These are phyloP conservation scores for Meda fulgida DNA, from an alignment of 2,797 vertebrate species.

Conservation along the genomic window DNA sequence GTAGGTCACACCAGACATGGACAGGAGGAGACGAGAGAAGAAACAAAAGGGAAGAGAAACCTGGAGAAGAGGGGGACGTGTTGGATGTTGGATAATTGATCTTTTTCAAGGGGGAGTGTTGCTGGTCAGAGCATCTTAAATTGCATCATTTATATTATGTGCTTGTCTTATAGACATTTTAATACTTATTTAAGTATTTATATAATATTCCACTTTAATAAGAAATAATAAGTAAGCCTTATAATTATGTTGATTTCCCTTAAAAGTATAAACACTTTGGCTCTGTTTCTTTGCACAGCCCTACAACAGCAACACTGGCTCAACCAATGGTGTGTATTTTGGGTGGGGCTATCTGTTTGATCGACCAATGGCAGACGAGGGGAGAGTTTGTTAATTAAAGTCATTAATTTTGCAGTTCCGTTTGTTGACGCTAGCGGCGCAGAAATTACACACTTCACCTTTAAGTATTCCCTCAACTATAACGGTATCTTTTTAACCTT, in stretches of 20 bases:
- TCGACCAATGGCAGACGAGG: background rate
- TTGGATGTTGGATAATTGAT: constrained; percentile 59
- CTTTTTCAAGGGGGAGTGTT: constrained; percentile 25
- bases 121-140: constrained; percentile 39
- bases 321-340: background rate
- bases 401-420: constrained; percentile 31
- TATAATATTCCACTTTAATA: background rate
- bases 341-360: background rate
- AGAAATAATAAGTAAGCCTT: background rate
- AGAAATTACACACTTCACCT: constrained; percentile 39
- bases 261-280: background rate
- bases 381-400: constrained; percentile 20
- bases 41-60: constrained; percentile 65
- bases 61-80: constrained; percentile 51
- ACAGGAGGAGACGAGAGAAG: constrained; percentile 60
- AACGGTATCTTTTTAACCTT: constrained; percentile 30
- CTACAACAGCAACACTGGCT: constrained; percentile 8
- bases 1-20: constrained; percentile 79
- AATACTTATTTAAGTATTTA: background rate
- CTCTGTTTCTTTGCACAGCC: background rate
- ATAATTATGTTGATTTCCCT: background rate
- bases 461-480: constrained; percentile 35
- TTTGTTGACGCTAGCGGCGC: constrained; percentile 36
- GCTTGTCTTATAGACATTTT: constrained; percentile 12
- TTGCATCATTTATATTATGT: constrained; percentile 23